Evolutionary conservation across 30 jellyfish, hydroid and myxozoan species (phyloP).

Genomic region (Aurelia sp.): DNA sequence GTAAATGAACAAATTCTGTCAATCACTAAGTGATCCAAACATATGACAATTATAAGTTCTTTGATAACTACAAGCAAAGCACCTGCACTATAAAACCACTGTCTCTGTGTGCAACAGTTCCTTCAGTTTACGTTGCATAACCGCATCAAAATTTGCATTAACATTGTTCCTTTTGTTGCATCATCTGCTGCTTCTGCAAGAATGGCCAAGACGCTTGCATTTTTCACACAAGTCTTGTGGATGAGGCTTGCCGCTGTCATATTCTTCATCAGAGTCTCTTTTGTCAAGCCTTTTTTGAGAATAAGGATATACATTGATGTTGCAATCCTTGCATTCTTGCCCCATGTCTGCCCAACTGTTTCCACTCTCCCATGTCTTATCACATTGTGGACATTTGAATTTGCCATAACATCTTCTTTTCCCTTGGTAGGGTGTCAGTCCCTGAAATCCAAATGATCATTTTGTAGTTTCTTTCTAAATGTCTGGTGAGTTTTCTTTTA

Average conservation of each 20-base stretch:
- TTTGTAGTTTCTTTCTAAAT: no score
- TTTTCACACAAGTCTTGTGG: conserved; percentile 37
- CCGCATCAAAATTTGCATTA: no score
- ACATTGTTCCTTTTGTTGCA: background rate
- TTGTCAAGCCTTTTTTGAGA: conserved; percentile 15
- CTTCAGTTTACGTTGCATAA: no score
- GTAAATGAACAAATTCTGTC: no score
- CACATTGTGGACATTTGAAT: conserved; percentile 40
- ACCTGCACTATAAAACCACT: no score
- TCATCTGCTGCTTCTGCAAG: conserved; percentile 15
- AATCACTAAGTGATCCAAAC: no score
- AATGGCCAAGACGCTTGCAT: conserved; percentile 29
- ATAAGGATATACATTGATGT: conserved; percentile 26
- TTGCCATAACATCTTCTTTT: conserved; percentile 23
- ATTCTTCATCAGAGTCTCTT: conserved; percentile 2
- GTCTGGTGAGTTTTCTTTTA: no score
- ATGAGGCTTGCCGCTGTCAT: conserved; percentile 12
- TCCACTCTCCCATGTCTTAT: conserved; percentile 29
- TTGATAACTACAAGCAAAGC: no score
- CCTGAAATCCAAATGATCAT: background rate
- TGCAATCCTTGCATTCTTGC: conserved; percentile 39
- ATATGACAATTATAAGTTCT: no score
- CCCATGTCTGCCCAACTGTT: conserved; percentile 48
- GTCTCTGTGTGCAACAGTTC: no score
- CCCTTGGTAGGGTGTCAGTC: conserved; percentile 51